Evolutionary conservation across 92 coral and sea anemone genomes (phyloP).

Genomic region (Zoanthus sociatus): DNA sequence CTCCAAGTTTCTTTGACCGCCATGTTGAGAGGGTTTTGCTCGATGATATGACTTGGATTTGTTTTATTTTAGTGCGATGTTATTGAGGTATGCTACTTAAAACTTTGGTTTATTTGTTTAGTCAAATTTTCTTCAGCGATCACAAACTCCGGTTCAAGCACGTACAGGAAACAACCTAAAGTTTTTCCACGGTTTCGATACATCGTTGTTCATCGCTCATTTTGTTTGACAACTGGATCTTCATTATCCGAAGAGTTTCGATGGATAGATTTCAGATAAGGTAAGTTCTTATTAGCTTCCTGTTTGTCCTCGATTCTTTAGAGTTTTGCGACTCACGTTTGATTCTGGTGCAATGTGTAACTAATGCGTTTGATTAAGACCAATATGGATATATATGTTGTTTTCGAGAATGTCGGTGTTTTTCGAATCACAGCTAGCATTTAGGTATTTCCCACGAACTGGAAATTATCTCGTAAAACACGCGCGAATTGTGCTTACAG

Average conservation of each 20-base stretch:
- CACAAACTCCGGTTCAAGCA: no score
- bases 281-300: not conserved
- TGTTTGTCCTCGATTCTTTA: not conserved
- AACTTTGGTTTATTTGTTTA: no score
- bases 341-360: not conserved
- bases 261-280: not conserved
- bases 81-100: no score
- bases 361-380: not conserved
- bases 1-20: not conserved
- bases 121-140: no score
- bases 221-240: not conserved
- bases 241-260: not conserved
- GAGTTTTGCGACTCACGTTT: not conserved
- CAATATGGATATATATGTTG: not conserved
- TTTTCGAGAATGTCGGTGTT: not conserved
- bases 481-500: not conserved
- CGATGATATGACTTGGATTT: no score
- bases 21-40: not conserved
- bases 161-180: not conserved
- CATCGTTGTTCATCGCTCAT: not conserved
- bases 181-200: not conserved
- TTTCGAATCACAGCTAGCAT: not conserved
- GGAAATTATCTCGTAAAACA: not conserved
- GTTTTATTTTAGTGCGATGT: no score
- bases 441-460: not conserved